A percentile compares a stretch with the other conserved stretches of the same genome.
These are phyloP conservation scores for Drosophila infuscata DNA, from an alignment of 2,888 invertebrate genomes.

Conservation along the genomic window DNA sequence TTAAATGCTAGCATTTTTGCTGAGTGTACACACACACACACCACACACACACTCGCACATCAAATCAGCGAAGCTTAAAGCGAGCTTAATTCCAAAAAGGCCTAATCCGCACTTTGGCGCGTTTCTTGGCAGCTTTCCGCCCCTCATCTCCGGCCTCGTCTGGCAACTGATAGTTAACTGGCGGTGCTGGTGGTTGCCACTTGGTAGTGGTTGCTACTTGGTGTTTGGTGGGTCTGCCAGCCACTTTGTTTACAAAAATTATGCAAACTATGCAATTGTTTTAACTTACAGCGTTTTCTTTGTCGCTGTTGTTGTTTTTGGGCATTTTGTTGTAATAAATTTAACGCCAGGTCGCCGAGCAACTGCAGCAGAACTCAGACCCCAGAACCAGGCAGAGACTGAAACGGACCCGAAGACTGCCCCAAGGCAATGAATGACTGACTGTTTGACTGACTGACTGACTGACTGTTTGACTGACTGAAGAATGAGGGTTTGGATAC, in stretches of 20 bases:
- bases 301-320: conserved; percentile 29
- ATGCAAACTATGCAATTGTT: conserved; percentile 78
- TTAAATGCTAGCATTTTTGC: not conserved
- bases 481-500: conserved; percentile 5
- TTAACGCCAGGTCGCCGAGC: conserved; percentile 71
- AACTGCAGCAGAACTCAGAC: conserved; percentile 13
- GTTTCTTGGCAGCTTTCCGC: conserved; percentile 68
- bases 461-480: conserved; percentile 17
- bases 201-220: not conserved
- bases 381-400: conserved; percentile 4
- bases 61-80: conserved; percentile 73
- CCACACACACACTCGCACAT: conserved; percentile 9
- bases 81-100: conserved; percentile 41
- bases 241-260: conserved; percentile 76
- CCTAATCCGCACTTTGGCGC: conserved; percentile 76
- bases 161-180: conserved; percentile 11
- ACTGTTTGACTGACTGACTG: not conserved
- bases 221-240: conserved; percentile 14
- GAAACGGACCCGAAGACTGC: conserved; percentile 34
- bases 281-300: conserved; percentile 57
- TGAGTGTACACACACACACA: not conserved
- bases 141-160: not conserved
- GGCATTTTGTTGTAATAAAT: conserved; percentile 74
- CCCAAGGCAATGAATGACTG: conserved; percentile 43
- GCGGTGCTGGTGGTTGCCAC: not conserved